Evolutionary conservation across 1,140 invertebrate species (phyloP).

Genomic region (Solen grandis): DNA sequence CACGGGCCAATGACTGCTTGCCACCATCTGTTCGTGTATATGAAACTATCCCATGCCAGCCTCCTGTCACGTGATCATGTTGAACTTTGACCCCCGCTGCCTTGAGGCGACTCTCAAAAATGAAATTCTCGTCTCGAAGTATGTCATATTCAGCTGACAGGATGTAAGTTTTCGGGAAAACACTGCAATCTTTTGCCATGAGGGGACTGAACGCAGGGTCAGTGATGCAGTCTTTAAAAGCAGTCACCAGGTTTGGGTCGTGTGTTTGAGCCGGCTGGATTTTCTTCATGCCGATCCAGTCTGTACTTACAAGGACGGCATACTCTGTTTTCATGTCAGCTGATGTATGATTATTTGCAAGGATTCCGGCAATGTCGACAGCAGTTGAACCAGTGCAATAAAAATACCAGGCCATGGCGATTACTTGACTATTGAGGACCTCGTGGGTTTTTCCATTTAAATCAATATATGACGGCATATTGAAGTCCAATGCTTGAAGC

Average conservation of each 20-base stretch:
- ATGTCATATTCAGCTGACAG: conserved; percentile 18
- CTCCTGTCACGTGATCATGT: background rate
- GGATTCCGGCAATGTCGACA: background rate
- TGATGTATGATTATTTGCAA: conserved; percentile 28
- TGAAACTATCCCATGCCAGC: conserved; percentile 31
- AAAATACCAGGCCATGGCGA: conserved; percentile 6
- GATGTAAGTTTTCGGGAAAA: conserved; percentile 10
- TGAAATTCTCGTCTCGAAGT: conserved; percentile 25
- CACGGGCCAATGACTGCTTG: no score
- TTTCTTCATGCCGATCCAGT: background rate
- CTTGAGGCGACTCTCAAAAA: conserved; percentile 4
- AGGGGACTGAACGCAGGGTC: conserved; percentile 12
- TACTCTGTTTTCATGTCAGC: background rate
- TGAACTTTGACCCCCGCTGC: conserved; percentile 6
- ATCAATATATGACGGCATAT: background rate
- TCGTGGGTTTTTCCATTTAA: background rate
- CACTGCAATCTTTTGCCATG: background rate
- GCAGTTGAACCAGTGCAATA: conserved; percentile 11
- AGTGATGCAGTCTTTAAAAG: no score
- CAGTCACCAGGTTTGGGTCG: no score
- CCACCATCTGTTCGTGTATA: conserved; percentile 41
- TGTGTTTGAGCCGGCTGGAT: no score
- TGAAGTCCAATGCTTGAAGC: conserved; percentile 31
- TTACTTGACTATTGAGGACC: background rate
- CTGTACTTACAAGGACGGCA: background rate